Evolutionary conservation across 1,140 invertebrate species (phyloP).

Genomic region (Bombus breviceps): DNA sequence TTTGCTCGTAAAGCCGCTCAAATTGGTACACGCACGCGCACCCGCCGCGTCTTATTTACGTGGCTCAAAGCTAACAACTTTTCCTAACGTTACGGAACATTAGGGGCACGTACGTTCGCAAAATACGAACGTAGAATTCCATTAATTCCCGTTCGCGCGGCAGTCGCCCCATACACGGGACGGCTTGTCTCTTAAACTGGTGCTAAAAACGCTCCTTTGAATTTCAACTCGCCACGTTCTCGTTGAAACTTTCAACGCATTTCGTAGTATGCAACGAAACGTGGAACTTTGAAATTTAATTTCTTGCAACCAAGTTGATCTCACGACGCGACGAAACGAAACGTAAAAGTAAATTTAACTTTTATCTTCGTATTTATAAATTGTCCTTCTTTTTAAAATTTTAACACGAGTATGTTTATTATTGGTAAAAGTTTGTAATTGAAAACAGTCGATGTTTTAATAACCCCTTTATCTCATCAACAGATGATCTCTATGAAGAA

Average conservation of each 20-base stretch:
- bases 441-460: background rate
- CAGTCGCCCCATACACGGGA: background rate
- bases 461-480: background rate
- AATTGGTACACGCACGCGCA: constrained; percentile 7
- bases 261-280: background rate
- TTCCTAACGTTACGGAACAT: constrained; percentile 12
- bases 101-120: constrained; percentile 25
- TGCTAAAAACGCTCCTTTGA: background rate
- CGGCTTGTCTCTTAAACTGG: background rate
- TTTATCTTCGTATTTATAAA: background rate
- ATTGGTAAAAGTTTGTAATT: background rate
- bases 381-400: background rate
- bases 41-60: constrained; percentile 35
- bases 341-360: background rate
- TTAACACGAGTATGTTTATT: background rate
- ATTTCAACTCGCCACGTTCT: background rate
- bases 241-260: background rate
- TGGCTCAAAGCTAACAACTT: constrained; percentile 32
- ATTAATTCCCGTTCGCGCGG: background rate
- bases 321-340: background rate
- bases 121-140: constrained; percentile 19
- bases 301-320: background rate
- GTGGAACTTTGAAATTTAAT: background rate
- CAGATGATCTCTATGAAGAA: background rate
- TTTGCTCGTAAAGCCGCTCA: background rate